phyloP scores from a whole-genome alignment of 2,113 vertebrate genomes.

The Ornithorhynchus anatinus region DNA sequence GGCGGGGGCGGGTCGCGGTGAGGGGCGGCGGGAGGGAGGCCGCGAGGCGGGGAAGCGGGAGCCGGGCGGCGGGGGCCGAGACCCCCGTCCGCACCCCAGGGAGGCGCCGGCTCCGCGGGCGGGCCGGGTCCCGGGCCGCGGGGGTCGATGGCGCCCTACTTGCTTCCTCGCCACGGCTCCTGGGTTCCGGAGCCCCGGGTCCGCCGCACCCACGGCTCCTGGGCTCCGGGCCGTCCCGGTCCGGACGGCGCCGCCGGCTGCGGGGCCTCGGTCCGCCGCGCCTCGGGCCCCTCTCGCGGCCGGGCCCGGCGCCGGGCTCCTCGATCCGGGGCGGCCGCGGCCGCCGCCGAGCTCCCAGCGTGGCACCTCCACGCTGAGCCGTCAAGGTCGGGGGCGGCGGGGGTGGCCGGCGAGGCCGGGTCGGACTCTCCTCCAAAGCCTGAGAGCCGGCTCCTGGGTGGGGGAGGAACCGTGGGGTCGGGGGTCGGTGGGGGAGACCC shows the following conservation, averaged over 20 bases:
- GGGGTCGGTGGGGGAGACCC: too few species aligned
- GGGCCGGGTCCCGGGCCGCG: slow-evolving; percentile 39
- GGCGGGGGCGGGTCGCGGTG: background rate
- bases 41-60: background rate
- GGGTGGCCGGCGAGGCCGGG: too few species aligned
- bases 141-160: too few species aligned
- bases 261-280: background rate
- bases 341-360: background rate
- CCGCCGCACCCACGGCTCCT: slow-evolving; percentile 47
- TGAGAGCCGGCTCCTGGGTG: too few species aligned
- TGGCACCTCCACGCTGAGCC: too few species aligned
- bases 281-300: slow-evolving; percentile 22
- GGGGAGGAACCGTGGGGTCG: too few species aligned
- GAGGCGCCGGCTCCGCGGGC: slow-evolving; percentile 43
- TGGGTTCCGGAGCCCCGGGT: background rate
- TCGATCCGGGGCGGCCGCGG: background rate
- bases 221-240: background rate
- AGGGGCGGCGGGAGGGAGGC: background rate
- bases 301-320: background rate
- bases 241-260: background rate
- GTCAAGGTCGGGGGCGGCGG: too few species aligned
- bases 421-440: too few species aligned
- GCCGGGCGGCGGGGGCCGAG: background rate
- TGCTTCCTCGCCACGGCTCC: too few species aligned
- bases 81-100: slow-evolving; percentile 18